Evolutionary conservation across 2,888 invertebrate species (phyloP), one percentile per base, ranked within the genome.

Genomic region (Adelognathus sp.): DNA sequence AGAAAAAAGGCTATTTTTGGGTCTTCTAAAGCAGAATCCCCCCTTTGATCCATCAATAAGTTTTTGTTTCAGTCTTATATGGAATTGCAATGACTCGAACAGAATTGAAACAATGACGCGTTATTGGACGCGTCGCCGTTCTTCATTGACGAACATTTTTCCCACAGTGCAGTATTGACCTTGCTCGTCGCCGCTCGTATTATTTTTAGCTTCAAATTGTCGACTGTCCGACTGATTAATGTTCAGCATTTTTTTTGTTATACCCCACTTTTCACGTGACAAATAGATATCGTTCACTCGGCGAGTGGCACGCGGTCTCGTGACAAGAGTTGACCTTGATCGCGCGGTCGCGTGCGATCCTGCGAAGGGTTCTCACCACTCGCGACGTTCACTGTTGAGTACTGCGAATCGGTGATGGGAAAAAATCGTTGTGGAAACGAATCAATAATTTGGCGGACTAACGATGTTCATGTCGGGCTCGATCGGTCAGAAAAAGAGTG

Each of bases 311-410:
- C 67, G 77, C 61, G 69, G 46, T 79, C 70, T 71, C 70, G 78
- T 79, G 78, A 71, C 78, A 79, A 36, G 36, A 64, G 69, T 66
- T 77, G 77, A 77, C 69, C 80, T 76, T 77, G 77, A 80, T 77
- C 73, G 80, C 77, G 77, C 60, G 73, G 66, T 77, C 60, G 77
- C 80, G 77, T 80, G 73, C 44, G 66, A 39, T 56, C 21, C 44
- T 29, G 18, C 31, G 16, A 56, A 61, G 36, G 39, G 39, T 36
- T 72, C 58, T 41, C 31, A 33, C 56, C 21, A 31, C 56, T 7
- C 46, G 16, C 4, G 36, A 3, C 46, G 27, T 52, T 21, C n/a
- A 33, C 29, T 39, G 33, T 24, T 54, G 29, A 9, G 6, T 5
- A 41, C 6, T 41, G 4, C 27, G 44, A 39, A 52, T 27, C 60